A percentile compares a stretch with the other conserved stretches of the same genome.
Conservation (phyloP, 2,797 vertebrate genomes). For the Chaenodraco wilsoni region DNA sequence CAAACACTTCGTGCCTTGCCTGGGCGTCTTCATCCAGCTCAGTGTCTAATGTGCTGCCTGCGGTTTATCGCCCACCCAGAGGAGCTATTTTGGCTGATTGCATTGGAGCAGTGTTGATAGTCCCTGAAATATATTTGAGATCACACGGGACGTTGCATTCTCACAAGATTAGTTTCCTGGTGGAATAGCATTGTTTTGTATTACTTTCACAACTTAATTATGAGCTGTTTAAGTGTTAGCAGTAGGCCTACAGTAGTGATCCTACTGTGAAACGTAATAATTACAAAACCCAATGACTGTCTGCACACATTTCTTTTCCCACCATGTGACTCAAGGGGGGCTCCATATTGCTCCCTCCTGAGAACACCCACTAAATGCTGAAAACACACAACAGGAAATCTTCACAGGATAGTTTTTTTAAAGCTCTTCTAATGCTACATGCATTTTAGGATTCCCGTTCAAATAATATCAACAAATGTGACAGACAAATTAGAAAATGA, state of each 20-base stretch:
- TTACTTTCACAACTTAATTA: slow-evolving; percentile 6
- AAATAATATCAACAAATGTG: neutral
- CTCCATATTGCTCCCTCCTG: slow-evolving; percentile 15
- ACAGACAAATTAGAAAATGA: neutral
- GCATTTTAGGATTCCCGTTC: slow-evolving; percentile 27
- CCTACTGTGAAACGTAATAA: no score
- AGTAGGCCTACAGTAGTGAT: no score
- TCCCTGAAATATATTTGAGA: slow-evolving; percentile 32
- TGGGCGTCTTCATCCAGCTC: slow-evolving; percentile 35
- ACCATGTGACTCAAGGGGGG: no score
- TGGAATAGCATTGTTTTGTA: slow-evolving; percentile 20
- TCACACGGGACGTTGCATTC: slow-evolving; percentile 33
- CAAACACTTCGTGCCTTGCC: slow-evolving; percentile 31
- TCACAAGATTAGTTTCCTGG: slow-evolving; percentile 18
- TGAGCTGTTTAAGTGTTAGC: no score
- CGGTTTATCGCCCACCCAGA: slow-evolving; percentile 8
- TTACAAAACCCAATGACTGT: no score
- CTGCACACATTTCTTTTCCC: no score
- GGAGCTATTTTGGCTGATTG: slow-evolving; percentile 38
- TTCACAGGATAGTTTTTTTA: neutral
- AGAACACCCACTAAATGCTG: slow-evolving; percentile 35
- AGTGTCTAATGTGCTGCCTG: slow-evolving; percentile 9
- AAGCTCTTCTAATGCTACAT: slow-evolving; percentile 14
- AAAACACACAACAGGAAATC: slow-evolving; percentile 13
- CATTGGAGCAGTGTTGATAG: slow-evolving; percentile 8